Evolutionary conservation across 2,113 vertebrate species (phyloP).

Genomic region (Motacilla tschutschensis): DNA sequence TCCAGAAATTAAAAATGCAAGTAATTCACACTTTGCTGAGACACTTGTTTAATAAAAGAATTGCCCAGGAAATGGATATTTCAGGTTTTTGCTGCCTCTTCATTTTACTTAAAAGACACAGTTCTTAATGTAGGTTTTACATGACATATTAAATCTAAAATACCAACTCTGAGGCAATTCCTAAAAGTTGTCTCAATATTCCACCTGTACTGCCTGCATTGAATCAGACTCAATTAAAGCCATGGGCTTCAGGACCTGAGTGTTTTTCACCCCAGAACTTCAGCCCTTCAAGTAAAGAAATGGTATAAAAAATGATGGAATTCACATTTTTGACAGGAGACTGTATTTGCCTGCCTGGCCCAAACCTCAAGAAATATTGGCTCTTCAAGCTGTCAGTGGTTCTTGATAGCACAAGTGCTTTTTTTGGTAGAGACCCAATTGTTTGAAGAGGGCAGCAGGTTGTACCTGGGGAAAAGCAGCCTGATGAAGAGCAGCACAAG

Average conservation of each 20-base stretch:
- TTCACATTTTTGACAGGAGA: neutral
- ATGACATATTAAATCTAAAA: neutral
- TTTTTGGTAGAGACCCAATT: neutral
- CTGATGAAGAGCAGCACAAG: neutral
- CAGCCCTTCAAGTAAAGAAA: neutral
- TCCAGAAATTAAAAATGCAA: slow-evolving; percentile 20
- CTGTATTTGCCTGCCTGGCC: neutral
- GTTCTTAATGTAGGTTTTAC: neutral
- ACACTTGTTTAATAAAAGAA: neutral
- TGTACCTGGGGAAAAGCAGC: neutral
- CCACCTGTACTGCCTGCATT: neutral
- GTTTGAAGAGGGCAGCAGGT: neutral
- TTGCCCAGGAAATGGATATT: neutral
- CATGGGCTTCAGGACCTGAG: neutral
- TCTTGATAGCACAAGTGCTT: neutral
- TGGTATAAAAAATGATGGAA: neutral
- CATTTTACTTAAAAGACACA: neutral
- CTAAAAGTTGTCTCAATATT: neutral
- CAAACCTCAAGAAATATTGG: neutral
- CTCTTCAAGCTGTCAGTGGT: neutral
- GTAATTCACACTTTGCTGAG: neutral
- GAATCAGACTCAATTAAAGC: neutral
- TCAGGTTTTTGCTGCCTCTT: neutral
- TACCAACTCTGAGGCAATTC: neutral
- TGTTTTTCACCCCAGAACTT: neutral